Evolutionary conservation across 2,888 invertebrate genomes (phyloP).

Genomic region (Cylindroiulus punctatus): DNA sequence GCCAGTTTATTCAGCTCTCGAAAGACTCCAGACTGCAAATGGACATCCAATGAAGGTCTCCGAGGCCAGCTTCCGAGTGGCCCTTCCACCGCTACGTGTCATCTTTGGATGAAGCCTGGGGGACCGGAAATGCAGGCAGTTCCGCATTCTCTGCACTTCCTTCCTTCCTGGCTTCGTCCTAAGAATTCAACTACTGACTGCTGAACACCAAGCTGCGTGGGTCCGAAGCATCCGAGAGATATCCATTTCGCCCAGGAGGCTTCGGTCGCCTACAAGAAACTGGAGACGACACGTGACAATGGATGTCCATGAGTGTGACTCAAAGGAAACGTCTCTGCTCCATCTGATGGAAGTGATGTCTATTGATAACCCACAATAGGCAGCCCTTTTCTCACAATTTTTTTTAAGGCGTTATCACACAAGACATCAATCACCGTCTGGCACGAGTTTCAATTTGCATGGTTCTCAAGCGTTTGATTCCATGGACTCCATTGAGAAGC

Average conservation of each 20-base stretch:
- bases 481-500: too few relatives aligned
- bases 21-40: background rate
- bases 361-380: background rate
- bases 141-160: constrained; percentile 57
- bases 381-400: background rate
- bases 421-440: too few relatives aligned
- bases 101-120: constrained; percentile 57
- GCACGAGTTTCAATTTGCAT: too few relatives aligned
- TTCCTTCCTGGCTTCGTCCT: constrained; percentile 57
- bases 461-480: too few relatives aligned
- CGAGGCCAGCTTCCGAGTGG: background rate
- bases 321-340: background rate
- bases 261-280: background rate
- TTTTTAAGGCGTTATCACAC: background rate
- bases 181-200: constrained; percentile 51
- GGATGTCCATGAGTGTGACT: background rate
- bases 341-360: background rate
- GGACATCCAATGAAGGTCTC: background rate
- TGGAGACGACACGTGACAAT: background rate
- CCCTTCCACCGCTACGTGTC: background rate
- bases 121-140: constrained; percentile 58
- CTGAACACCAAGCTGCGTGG: background rate
- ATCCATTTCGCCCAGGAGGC: background rate
- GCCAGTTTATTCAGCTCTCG: background rate
- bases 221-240: too few relatives aligned